Evolutionary conservation across 2,113 vertebrate species (phyloP).

Genomic region (Sturnira hondurensis): DNA sequence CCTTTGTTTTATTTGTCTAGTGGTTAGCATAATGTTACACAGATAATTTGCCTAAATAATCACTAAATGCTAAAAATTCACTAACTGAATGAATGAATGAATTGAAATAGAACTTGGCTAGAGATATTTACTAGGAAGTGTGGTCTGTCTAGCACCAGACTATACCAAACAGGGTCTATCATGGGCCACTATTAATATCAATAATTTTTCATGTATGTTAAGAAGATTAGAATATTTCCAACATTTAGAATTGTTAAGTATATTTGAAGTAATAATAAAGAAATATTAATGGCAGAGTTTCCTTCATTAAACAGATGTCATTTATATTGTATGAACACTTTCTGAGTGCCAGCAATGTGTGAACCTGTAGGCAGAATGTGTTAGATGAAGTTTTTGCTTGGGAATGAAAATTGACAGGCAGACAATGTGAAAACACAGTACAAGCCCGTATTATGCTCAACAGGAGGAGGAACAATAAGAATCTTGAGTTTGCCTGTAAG

Average conservation of each 20-base stretch:
- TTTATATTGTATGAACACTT: conserved; percentile 41
- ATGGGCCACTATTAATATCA: neutral
- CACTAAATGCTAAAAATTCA: neutral
- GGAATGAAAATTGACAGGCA: conserved; percentile 45
- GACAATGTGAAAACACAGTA: conserved; percentile 39
- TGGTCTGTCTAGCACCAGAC: neutral
- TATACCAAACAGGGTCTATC: neutral
- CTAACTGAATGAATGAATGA: neutral
- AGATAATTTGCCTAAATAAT: conserved; percentile 12
- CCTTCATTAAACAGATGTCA: conserved; percentile 56
- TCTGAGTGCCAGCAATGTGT: conserved; percentile 26
- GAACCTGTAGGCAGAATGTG: conserved; percentile 47
- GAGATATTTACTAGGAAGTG: neutral
- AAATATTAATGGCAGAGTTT: conserved; percentile 39
- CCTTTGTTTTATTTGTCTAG: neutral
- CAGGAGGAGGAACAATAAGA: neutral
- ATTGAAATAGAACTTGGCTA: neutral
- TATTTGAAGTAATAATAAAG: conserved; percentile 23
- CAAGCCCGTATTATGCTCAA: neutral
- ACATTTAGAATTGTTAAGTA: conserved; percentile 20
- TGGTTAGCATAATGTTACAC: neutral
- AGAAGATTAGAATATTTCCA: conserved; percentile 13
- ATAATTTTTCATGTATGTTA: neutral
- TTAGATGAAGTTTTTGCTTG: conserved; percentile 48
- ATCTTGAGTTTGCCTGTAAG: neutral